phyloP scores from a whole-genome alignment of 2,888 invertebrate genomes.

The Dasypogon diadema region DNA sequence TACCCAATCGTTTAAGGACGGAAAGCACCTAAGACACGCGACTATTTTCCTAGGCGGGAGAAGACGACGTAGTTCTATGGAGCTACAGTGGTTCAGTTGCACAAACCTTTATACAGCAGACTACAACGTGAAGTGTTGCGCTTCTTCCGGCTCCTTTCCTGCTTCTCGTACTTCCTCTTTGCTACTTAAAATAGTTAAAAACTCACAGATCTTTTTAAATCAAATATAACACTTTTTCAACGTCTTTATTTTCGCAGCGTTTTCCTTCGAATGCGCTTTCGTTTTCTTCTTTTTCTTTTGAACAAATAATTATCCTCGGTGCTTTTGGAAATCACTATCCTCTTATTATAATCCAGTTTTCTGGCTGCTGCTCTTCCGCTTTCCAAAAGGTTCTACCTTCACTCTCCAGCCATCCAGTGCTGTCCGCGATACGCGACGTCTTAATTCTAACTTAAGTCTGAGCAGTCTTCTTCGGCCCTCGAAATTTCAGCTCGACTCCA shows the following conservation, averaged over 20 bases:
- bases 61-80: neutral
- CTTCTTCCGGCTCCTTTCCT: neutral
- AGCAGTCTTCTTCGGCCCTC: neutral
- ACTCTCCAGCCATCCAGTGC: constrained; percentile 72
- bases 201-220: neutral
- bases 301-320: constrained; percentile 43
- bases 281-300: constrained; percentile 43
- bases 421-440: constrained; percentile 69
- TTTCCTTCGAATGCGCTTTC: constrained; percentile 11
- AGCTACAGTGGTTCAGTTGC: too few species aligned
- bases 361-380: constrained; percentile 12
- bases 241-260: constrained; percentile 19
- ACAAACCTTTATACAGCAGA: constrained; percentile 38
- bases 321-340: constrained; percentile 7
- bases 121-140: constrained; percentile 1
- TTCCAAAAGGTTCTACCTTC: neutral
- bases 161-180: neutral
- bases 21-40: constrained; percentile 8
- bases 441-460: constrained; percentile 58
- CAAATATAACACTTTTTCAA: constrained; percentile 9
- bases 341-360: constrained; percentile 38
- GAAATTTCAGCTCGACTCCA: constrained; percentile 1
- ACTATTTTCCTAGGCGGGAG: neutral
- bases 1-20: constrained; percentile 5
- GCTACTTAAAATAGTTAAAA: too few species aligned